Base-by-base conservation (phyloP, 2,888 invertebrate genomes). In the Fragum sueziense region DNA sequence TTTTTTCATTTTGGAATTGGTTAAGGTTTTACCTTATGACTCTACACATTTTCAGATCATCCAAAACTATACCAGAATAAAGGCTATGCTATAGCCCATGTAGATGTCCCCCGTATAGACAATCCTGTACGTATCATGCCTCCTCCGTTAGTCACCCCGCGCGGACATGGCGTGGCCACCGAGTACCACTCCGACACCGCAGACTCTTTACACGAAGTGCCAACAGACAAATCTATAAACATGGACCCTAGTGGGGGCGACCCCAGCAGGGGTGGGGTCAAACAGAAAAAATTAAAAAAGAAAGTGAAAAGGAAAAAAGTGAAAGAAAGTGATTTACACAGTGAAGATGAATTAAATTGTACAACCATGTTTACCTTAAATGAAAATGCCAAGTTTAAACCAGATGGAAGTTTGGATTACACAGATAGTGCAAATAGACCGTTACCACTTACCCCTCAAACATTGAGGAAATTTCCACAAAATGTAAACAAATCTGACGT, bases 161-260 rank as follows among this genome's bases (percentile, higher is more conserved):
- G 68, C 14, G 84, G 84, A 17, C 37, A 62, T 0, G 86, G 85
- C 7, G n/a, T 52, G 54, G 80, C 86, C 3, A 51, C 71, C 0
- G 88, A 85, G 2, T 88, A 88, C 57, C 80, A 88, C 79, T 90
- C 90, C 0, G 91, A 90, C 75, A 86, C 90, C 7, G 89, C 87
- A 14, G 90, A 90, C 65, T 89, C 89, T 0, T 76, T 89, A 34
- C 68, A 71, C 9, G 90, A 90, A 78, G 86, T 88, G 59, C 84
- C 84, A 70, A 80, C 80, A 47, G 82, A 82, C 59, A 83, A 82
- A 65, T 82, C 80, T 29, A 33, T 79, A 4, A 76, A 51, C n/a
- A 78, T 83, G 34, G 74, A 68, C 59, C 74, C 57, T 29, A 33
- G 27, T 7, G 47, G 65, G n/a, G 11, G 22, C n/a, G 11, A n/a